Base-by-base conservation (phyloP, 2,797 vertebrate genomes). In the Hydrocynus forskahlii region DNA sequence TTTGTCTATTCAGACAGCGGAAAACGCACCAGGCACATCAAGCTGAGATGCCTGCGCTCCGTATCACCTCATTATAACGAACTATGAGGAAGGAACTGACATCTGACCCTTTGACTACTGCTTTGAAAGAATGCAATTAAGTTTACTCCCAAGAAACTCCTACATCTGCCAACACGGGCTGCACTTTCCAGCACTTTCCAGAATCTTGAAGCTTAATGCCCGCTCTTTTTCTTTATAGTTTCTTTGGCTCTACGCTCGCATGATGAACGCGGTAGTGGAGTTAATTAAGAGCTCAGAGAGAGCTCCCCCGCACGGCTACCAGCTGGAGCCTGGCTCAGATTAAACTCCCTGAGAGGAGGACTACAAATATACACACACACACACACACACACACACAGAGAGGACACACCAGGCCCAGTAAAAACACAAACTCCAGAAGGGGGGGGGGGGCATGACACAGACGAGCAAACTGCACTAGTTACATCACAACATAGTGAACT, bases 211-310 rank as follows among this genome's bases (percentile, higher is more conserved):
- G 43, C 21, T 75, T 85, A 76, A 71, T 59, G 23, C 29, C 68
- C 60, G 64, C 55, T 74, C 67, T 86, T 71, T 63, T 23, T 75
- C 82, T 81, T 82, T 86, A 83, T 50, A 23, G 59, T 86, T 23
- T 80, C 45, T 17, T 80, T 69, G 57, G 64, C 21, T 19, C 35
- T 43, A 14, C 17, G 29, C n/a, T 69, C 29, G 0, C 69, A 72
- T 72, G 80, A 71, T 75, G 40, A 74, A 79, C 13, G 45, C 52
- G 6, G 69, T 63, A 79, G 71, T 86, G 83, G 84, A 93, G 89
- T 93, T 94, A 94, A 94, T 95, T 93, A 94, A 92, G 91, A 91
- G 90, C 88, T 91, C 85, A 89, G 89, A 90, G 87, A 91, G 88
- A 88, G 89, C 25, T 78, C 76, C 70, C 79, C 86, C 64, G 81